Evolutionary conservation across 2,113 vertebrate species (phyloP), one percentile per base, ranked within the genome.

Genomic region (Caracal caracal): DNA sequence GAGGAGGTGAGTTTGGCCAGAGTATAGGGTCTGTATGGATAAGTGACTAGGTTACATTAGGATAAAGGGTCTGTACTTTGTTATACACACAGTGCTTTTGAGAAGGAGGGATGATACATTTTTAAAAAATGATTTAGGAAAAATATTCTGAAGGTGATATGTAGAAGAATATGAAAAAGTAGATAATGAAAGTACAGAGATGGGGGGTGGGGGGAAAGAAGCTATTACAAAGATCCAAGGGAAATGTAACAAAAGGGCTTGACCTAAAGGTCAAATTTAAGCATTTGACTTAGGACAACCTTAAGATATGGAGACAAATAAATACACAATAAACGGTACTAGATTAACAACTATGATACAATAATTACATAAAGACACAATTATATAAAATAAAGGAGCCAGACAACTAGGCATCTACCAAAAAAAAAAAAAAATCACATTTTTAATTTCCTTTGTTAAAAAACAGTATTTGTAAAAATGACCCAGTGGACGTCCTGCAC

Each of bases 391-490:
- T 76, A 83, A 95, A 96, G 53, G 35, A 10, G 3, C 0, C 47
- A 1, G 92, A 83, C 35, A 89, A 56, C 82, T 91, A 51, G 65
- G 43, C 17, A 85, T 97, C 20, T 82, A 76, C 11, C 70, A 33
- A 71, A 47, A 94, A 71, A 30, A 97, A n/a, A 70, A 47, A 94
- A 71, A 30, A 97, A 95, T 0, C 3, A n/a, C 78, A 78, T 47
- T 95, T 88, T 90, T 91, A 84, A 95, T 94, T 97, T 96, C 16
- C 51, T 95, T 66, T 87, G 30, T 86, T 87, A 81, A 40, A 6
- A 5, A 30, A 92, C 95, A 97, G 75, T 30, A 96, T 51, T 33
- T 75, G 47, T 89, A 85, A 85, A 35, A 65, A 47, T 87, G 80
- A 82, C 28, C 51, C 37, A 66, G 35, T 59, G 24, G 20, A 82